phyloP scores from a whole-genome alignment of 37 sponge, comb jelly and placozoan species.

The Axinella damicornis region DNA sequence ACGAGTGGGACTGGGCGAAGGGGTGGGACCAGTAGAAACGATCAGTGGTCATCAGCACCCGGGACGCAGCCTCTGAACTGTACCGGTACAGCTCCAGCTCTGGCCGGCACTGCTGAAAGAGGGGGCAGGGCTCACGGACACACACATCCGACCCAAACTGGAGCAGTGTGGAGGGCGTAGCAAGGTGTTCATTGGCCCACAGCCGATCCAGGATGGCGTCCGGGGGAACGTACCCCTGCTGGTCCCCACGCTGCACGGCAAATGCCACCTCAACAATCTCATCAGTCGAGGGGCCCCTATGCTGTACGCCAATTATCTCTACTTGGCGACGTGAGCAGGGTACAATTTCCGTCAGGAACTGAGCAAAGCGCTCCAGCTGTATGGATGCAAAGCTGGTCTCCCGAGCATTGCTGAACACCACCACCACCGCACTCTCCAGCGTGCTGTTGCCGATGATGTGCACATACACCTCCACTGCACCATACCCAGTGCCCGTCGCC shows the following conservation, averaged over 20 bases:
- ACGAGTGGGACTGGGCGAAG: slow-evolving; percentile 16
- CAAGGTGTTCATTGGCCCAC: background rate
- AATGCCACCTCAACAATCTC: background rate
- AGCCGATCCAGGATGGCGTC: slow-evolving; percentile 1
- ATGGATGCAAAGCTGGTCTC: slow-evolving; percentile 1
- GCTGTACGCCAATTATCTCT: slow-evolving; percentile 18
- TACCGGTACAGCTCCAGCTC: background rate
- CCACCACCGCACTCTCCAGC: slow-evolving; percentile 31
- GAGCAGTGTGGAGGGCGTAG: background rate
- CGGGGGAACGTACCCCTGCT: background rate
- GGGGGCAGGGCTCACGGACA: slow-evolving; percentile 29
- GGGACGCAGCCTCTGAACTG: background rate
- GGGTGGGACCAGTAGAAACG: slow-evolving; percentile 25
- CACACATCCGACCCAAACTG: slow-evolving; percentile 21
- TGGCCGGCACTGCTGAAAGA: slow-evolving; percentile 40
- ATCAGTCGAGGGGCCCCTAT: background rate
- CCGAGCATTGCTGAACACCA: background rate
- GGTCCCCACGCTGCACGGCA: slow-evolving; percentile 9
- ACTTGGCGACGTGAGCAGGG: slow-evolving; percentile 12
- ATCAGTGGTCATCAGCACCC: background rate
- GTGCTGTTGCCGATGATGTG: slow-evolving; percentile 31
- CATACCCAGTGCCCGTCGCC: background rate
- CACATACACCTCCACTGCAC: slow-evolving; percentile 16
- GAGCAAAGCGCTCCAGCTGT: slow-evolving; percentile 14
- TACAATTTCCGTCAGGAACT: slow-evolving; percentile 7